Evolutionary conservation across 2,888 invertebrate genomes (phyloP).

Genomic region (Chouioia cunea): DNA sequence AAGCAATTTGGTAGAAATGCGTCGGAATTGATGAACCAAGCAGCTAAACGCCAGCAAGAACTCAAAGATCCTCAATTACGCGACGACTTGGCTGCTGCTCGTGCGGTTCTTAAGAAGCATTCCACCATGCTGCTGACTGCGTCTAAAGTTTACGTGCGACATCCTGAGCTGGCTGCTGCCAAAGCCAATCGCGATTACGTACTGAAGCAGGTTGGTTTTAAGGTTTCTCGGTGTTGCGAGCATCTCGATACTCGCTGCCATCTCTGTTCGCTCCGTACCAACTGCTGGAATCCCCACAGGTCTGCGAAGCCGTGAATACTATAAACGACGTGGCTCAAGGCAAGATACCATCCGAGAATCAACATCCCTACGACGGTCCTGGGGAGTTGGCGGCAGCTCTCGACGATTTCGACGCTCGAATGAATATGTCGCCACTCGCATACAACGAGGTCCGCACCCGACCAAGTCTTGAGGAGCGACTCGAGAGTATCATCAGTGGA

Average conservation of each 20-base stretch:
- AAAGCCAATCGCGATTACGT: constrained; percentile 97
- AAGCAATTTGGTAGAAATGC: constrained; percentile 87
- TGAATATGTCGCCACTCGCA: constrained; percentile 95
- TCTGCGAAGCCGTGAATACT: constrained; percentile 95
- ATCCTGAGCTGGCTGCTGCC: constrained; percentile 96
- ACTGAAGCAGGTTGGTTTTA: constrained; percentile 76
- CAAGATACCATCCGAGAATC: constrained; percentile 75
- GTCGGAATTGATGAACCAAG: constrained; percentile 84
- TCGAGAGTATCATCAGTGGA: constrained; percentile 97
- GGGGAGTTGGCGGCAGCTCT: constrained; percentile 96
- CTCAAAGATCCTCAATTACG: constrained; percentile 91
- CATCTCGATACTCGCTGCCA: no score
- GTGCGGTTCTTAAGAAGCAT: constrained; percentile 96
- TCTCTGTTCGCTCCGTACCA: no score
- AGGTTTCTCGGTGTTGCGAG: not conserved
- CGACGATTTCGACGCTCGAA: constrained; percentile 96
- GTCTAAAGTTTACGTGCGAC: constrained; percentile 96
- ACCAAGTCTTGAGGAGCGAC: constrained; percentile 92
- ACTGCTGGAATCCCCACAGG: no score
- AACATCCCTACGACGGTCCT: constrained; percentile 86
- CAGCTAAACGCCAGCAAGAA: constrained; percentile 90
- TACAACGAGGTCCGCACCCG: constrained; percentile 94
- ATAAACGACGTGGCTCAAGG: constrained; percentile 96
- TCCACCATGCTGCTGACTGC: constrained; percentile 97
- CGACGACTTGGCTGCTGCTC: constrained; percentile 95